These are phyloP conservation scores for Agrilus biguttatus DNA, from an alignment of 2,888 invertebrate species.

Conservation along the genomic window DNA sequence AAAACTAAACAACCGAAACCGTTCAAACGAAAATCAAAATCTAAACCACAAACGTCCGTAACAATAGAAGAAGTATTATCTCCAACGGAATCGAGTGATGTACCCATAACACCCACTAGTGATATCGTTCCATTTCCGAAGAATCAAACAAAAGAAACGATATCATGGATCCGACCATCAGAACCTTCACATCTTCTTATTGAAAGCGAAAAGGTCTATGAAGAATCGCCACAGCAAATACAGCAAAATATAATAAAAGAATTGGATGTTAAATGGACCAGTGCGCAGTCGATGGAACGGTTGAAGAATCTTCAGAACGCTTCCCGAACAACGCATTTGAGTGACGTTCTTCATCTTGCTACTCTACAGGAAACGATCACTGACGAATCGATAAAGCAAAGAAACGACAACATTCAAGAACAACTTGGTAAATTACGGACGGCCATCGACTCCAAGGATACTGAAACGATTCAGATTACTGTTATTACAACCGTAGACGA, in stretches of 20 bases:
- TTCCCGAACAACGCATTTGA: conserved; percentile 39
- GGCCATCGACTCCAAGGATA: conserved; percentile 44
- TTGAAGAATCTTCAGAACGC: conserved; percentile 40
- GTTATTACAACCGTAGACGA: conserved; percentile 64
- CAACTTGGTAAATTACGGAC: conserved; percentile 41
- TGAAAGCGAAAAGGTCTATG: conserved; percentile 15
- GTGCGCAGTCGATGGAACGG: conserved; percentile 39
- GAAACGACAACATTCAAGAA: conserved; percentile 42
- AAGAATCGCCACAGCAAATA: background rate
- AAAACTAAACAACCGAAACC: conserved; percentile 4
- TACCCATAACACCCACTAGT: conserved; percentile 35
- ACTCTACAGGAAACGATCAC: conserved; percentile 41
- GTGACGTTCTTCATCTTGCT: conserved; percentile 46
- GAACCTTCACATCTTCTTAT: conserved; percentile 17
- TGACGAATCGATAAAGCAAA: conserved; percentile 39
- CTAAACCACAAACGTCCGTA: conserved; percentile 32
- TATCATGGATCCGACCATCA: conserved; percentile 7
- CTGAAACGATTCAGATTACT: conserved; percentile 47
- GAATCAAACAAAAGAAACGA: conserved; percentile 16
- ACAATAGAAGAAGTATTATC: conserved; percentile 39
- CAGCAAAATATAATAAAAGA: conserved; percentile 18
- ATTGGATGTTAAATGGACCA: conserved; percentile 34
- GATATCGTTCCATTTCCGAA: conserved; percentile 24
- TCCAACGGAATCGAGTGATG: conserved; percentile 31
- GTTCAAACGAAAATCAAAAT: conserved; percentile 20